A percentile compares a stretch with the other conserved stretches of the same genome.
Conservation (phyloP, 2,888 invertebrate genomes). For the Agriopis marginaria region DNA sequence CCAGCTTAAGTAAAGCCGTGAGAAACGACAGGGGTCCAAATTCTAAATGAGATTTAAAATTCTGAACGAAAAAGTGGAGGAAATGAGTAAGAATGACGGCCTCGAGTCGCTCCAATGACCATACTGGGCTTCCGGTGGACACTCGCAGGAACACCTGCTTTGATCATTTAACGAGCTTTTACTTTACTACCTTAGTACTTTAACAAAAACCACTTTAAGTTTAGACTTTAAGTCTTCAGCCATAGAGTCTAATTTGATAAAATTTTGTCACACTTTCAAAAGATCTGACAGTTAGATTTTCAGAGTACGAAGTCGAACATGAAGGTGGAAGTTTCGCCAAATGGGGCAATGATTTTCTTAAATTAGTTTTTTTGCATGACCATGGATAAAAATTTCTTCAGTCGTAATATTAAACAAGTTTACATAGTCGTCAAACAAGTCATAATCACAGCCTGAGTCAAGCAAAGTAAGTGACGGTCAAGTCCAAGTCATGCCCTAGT, state of each 20-base stretch:
- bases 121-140: conserved; percentile 71
- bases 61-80: conserved; percentile 67
- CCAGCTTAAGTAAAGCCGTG: conserved; percentile 51
- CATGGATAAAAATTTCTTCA: too few relatives aligned
- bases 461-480: too few relatives aligned
- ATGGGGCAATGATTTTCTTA: not conserved
- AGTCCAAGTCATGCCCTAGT: too few relatives aligned
- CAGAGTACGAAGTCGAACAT: not conserved
- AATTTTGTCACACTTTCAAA: not conserved
- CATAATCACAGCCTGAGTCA: too few relatives aligned
- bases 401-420: too few relatives aligned
- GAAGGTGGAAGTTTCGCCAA: not conserved
- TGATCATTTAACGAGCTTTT: conserved; percentile 35
- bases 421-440: too few relatives aligned
- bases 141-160: conserved; percentile 66
- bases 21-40: conserved; percentile 60
- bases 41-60: conserved; percentile 64
- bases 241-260: conserved; percentile 10
- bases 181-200: not conserved
- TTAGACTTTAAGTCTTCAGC: conserved; percentile 1
- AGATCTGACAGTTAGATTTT: conserved; percentile 5
- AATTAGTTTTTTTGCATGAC: not conserved
- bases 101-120: conserved; percentile 71
- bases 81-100: conserved; percentile 76
- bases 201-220: not conserved